Base-by-base conservation (phyloP, 2,888 invertebrate genomes). In the Cryptops parisi region DNA sequence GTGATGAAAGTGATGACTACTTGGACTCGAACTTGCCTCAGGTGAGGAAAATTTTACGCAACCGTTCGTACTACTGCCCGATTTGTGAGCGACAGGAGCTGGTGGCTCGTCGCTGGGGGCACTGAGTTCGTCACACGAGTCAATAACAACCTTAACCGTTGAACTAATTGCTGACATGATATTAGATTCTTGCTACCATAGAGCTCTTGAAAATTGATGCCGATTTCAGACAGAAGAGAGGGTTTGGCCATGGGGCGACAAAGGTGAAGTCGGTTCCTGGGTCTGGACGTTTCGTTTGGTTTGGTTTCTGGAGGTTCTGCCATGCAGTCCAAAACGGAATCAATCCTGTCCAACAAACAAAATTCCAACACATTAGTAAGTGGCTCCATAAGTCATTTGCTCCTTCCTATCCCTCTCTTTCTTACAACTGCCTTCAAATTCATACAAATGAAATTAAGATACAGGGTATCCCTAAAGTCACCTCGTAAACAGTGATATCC, bases 181-280 rank as follows among this genome's bases (percentile, higher is more conserved):
- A 50, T 44, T 50, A 24, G 9, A 46, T 46, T 22, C 9, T 46
- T 46, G 17, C 24, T 46, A 19, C 43, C 12, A 19, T 41, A 41
- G 15, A 41, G 43, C 43, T 41, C 33, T 25, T 25, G n/a, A 21
- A 48, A 9, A 45, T 41, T 46, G 15, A 38, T 15, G 6, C 41
- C 41, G 23, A 19, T 12, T 33, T 38, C 48, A 25, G 15, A 15
- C 24, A 44, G 50, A 4, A 46, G 41, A 21, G 22, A 41, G 41
- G 41, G 50, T 50, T 23, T 50, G 6, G 50, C 50, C 50, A 50
- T 50, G 23, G 24, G 50, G 6, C 21, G 39, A 24, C 22, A 19
- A 17, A 50, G 17, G 23, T 6, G 21, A 9, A 23, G 38, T 9
- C 22, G 2, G 24, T 3, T 38, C 39, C 33, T n/a, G 33, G 27